phyloP scores from a whole-genome alignment of 2,797 vertebrate species.

The Rhinichthys osculus region DNA sequence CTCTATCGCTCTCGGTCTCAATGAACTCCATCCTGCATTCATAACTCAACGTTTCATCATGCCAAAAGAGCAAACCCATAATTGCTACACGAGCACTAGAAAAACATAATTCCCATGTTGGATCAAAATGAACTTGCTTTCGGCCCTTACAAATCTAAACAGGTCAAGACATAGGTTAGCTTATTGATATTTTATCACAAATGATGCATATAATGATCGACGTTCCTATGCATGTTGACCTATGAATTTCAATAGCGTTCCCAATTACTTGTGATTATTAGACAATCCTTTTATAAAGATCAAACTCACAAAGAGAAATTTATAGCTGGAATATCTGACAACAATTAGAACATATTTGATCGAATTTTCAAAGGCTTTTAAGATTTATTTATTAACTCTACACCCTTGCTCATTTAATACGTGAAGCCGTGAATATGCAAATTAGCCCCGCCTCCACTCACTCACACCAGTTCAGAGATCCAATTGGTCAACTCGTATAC shows the following conservation, averaged over 20 bases:
- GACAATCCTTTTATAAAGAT: conserved; percentile 21
- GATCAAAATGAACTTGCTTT: background rate
- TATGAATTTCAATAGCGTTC: background rate
- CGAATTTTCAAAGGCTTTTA: background rate
- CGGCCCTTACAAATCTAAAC: background rate
- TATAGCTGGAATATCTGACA: background rate
- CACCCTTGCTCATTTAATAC: no score
- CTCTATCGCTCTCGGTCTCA: background rate
- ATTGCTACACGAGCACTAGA: conserved; percentile 25
- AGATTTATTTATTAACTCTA: background rate
- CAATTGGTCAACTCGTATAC: no score
- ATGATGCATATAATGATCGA: background rate
- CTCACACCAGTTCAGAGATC: no score
- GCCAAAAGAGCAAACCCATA: conserved; percentile 31
- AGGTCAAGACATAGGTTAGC: background rate
- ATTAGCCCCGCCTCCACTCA: no score
- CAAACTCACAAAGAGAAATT: background rate
- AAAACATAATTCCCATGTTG: conserved; percentile 27
- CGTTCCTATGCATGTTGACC: background rate
- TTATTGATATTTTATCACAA: conserved; percentile 1
- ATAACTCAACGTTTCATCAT: conserved; percentile 15
- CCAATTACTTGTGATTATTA: conserved; percentile 2
- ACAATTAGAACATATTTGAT: background rate
- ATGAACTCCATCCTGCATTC: conserved; percentile 11
- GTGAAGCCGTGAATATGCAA: no score